Evolutionary conservation across 1,140 invertebrate genomes (phyloP), one percentile per base, ranked within the genome.

Genomic region (Drosophila arawakana): DNA sequence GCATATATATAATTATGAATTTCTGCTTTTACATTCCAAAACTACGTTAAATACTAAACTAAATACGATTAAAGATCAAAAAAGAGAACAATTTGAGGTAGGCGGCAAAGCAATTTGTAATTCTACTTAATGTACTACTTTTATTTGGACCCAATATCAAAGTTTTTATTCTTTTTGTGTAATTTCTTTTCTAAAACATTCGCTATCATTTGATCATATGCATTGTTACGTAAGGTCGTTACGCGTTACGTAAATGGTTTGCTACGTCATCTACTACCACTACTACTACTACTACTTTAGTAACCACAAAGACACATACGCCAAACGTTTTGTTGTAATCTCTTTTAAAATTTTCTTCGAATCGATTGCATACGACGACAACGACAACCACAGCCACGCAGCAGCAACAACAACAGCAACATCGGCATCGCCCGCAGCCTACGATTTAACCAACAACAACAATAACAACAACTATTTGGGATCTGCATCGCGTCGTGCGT

Each of bases 341-440:
- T 84, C 69, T 88, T 88, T 67, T 67, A 82, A 30, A 68, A 78
- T 83, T 88, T 88, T 83, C 76, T 88, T 80, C 82, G 83, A 80
- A 67, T 88, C 47, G 79, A 88, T 88, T 85, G 75, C 82, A 85
- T 86, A 86, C 82, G 50, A 54, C 79, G 66, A 70, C 71, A 13
- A 59, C 73, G 57, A 71, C 72, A 75, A 52, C 63, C 60, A 61
- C 77, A 67, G 5, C 52, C 46, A n/a, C 50, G 41, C 73, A 67
- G 49, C 78, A 73, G 57, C 73, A 59, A 47, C 62, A 72, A 58
- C 78, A 57, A 50, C 81, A 69, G 55, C 58, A 39, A 21, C 34
- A 4, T 9, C 55, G 4, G 13, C 57, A 35, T 60, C 68, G 60
- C 43, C 62, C 4, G 25, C 61, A 4, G 72, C 58, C 54, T 71